Evolutionary conservation across 2,888 invertebrate genomes (phyloP).

Genomic region (Carpatolechia fugitivella): DNA sequence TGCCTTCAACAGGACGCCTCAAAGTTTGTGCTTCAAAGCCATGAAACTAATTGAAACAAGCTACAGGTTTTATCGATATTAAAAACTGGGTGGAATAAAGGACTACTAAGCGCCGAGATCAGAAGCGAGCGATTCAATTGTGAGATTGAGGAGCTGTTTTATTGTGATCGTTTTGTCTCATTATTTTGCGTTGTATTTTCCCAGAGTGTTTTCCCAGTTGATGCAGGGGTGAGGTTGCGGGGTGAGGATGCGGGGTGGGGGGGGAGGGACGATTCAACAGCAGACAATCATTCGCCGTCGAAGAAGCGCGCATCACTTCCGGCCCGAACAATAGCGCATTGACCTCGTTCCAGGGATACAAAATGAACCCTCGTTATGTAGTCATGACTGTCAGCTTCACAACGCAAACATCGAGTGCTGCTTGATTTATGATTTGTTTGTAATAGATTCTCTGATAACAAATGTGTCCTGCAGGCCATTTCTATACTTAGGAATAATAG

Average conservation of each 20-base stretch:
- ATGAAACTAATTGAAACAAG: conserved; percentile 5
- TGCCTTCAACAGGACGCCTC: conserved; percentile 4
- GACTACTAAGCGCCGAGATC: not conserved
- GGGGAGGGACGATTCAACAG: not conserved
- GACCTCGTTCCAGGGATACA: conserved; percentile 5
- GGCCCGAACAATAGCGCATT: not conserved
- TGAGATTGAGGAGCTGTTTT: not conserved
- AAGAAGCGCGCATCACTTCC: conserved; percentile 6
- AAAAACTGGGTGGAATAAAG: not conserved
- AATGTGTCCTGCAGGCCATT: not conserved
- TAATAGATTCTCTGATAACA: not conserved
- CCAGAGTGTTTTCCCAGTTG: not conserved
- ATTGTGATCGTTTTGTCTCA: not conserved
- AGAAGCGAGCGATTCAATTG: not conserved
- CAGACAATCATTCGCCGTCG: conserved; percentile 4
- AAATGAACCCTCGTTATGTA: conserved; percentile 1
- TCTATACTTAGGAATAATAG: too few species aligned
- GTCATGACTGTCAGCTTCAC: conserved; percentile 3
- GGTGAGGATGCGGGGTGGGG: not conserved
- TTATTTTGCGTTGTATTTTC: conserved; percentile 5
- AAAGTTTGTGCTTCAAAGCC: not conserved
- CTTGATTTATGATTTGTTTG: conserved; percentile 3
- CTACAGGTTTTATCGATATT: not conserved
- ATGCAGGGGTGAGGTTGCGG: not conserved
- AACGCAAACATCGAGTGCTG: not conserved